Evolutionary conservation across 2,888 invertebrate genomes (phyloP).

Genomic region (Osedax fenrisi): DNA sequence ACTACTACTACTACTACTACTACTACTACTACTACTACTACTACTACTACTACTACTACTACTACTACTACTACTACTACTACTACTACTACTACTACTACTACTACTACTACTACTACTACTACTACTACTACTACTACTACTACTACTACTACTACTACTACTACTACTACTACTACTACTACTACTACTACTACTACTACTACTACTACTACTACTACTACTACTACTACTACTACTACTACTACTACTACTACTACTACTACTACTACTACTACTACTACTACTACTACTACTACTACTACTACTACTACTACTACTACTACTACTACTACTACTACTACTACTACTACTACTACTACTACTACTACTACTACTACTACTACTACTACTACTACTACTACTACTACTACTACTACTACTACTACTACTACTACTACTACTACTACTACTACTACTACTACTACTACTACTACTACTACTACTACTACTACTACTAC

Average conservation of each 20-base stretch:
- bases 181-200: neutral
- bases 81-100: neutral
- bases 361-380: neutral
- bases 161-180: neutral
- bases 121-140: neutral
- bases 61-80: neutral
- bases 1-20: slow-evolving; percentile 2
- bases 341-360: neutral
- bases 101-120: neutral
- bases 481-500: neutral
- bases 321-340: neutral
- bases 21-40: neutral
- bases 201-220: neutral
- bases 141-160: slow-evolving; percentile 2
- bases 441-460: neutral
- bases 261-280: slow-evolving; percentile 2
- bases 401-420: neutral
- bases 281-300: neutral
- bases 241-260: neutral
- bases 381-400: neutral
- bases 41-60: neutral
- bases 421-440: neutral
- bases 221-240: neutral
- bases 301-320: neutral
- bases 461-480: neutral